phyloP scores from a whole-genome alignment of 2,888 invertebrate species.

The Hirtodrosophila duncani region DNA sequence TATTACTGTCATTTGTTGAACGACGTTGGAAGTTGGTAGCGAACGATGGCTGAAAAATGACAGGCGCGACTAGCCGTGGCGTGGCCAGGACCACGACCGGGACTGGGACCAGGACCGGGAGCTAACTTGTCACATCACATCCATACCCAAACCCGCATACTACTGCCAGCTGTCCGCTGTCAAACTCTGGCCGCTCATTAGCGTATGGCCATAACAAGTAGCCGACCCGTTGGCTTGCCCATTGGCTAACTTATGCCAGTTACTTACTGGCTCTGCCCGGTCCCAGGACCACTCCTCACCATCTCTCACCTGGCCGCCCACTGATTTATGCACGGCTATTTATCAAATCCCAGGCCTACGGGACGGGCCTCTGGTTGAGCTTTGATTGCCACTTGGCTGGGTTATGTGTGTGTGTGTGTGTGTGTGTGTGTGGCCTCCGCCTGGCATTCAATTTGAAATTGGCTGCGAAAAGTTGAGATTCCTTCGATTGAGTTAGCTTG shows the following conservation, averaged over 20 bases:
- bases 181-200: constrained; percentile 46
- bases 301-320: background rate
- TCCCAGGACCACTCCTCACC: no score
- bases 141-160: background rate
- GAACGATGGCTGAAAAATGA: constrained; percentile 44
- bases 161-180: background rate
- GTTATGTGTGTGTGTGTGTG: no score
- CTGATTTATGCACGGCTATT: constrained; percentile 58
- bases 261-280: constrained; percentile 61
- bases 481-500: constrained; percentile 32
- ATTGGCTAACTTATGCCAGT: constrained; percentile 51
- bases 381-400: constrained; percentile 60
- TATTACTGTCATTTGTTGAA: constrained; percentile 63
- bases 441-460: constrained; percentile 64
- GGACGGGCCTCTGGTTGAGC: constrained; percentile 10
- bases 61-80: no score
- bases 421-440: no score
- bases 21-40: constrained; percentile 16
- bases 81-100: no score
- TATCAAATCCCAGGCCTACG: constrained; percentile 44
- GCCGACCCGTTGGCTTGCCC: constrained; percentile 33
- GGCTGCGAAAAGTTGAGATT: constrained; percentile 64
- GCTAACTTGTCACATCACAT: background rate
- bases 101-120: no score
- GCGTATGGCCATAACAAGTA: constrained; percentile 43